Base-by-base conservation (phyloP, 2,113 vertebrate genomes). In the Thomomys bottae region DNA sequence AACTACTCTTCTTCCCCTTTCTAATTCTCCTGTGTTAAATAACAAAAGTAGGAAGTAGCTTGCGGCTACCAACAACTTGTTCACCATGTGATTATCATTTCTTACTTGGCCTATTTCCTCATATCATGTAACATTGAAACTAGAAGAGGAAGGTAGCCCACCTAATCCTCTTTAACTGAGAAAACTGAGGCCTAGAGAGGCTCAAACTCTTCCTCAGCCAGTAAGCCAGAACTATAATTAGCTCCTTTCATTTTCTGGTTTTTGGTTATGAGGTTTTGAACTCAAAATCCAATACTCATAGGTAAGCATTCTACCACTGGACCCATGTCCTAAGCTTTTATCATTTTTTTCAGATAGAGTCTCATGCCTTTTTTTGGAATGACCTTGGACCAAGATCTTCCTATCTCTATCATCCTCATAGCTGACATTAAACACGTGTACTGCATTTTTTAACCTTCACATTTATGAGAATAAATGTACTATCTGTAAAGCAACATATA, bases 41-140 rank as follows among this genome's bases (percentile, higher is more conserved):
- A 95, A 32, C 84, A 71, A 80, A 90, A 93, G 32, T n/a, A 94
- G 90, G 80, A 96, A 94, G 83, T 88, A 49, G 66, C 59, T 87
- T 66, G n/a, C 84, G 57, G 49, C 71, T 91, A 89, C 49, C 84
- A 79, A 86, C 66, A 85, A n/a, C n/a, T n/a, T n/a, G n/a, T 34
- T 89, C 71, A 80, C 63, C 73, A 21, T 86, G 71, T n/a, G 40
- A 90, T 88, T 89, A 42, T 93, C 34, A 83, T 85, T 94, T 89
- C 77, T 93, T 30, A 6, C 71, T 45, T 90, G 85, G 15, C 45
- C n/a, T 38, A 12, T 89, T 79, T 86, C 68, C 34, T 38, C n/a
- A 42, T 21, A 30, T 63, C 67, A 28, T 9, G 15, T 72, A 72
- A 84, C 42, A 66, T 23, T n/a, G 40, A 84, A 91, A 71, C 54